Evolutionary conservation across 2,113 vertebrate species (phyloP).

Genomic region (Entelurus aequoreus): DNA sequence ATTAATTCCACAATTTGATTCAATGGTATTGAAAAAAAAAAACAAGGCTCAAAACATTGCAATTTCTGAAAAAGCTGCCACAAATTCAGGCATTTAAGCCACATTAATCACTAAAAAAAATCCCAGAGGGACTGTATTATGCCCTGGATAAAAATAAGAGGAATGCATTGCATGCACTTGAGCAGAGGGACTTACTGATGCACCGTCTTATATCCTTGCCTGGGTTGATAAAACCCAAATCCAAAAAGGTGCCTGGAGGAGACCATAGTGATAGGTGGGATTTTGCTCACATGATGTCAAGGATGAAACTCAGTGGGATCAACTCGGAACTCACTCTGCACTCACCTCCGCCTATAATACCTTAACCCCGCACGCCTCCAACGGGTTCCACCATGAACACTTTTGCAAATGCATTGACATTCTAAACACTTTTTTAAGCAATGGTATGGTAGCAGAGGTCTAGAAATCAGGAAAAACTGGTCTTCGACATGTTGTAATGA

Average conservation of each 20-base stretch:
- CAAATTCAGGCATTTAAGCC: no score
- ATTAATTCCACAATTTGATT: no score
- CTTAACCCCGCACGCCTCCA: constrained; percentile 23
- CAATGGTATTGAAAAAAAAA: no score
- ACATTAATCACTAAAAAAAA: no score
- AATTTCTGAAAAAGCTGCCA: no score
- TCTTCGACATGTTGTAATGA: no score
- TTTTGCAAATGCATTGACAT: constrained; percentile 51
- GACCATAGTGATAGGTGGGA: constrained; percentile 47
- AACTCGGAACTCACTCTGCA: constrained; percentile 40
- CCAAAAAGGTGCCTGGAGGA: constrained; percentile 38
- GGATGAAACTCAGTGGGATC: constrained; percentile 65
- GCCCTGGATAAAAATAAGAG: no score
- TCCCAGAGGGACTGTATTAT: no score
- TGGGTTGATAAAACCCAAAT: constrained; percentile 52
- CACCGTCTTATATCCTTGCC: constrained; percentile 42
- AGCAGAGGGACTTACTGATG: constrained; percentile 31
- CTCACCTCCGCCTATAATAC: constrained; percentile 6
- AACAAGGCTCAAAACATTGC: no score
- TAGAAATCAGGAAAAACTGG: constrained; percentile 15
- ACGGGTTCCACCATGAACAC: constrained; percentile 29
- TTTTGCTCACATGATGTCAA: constrained; percentile 60
- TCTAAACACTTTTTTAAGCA: constrained; percentile 38
- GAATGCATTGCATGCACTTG: constrained; percentile 20
- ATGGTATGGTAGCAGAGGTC: constrained; percentile 6